Evolutionary conservation across 2,888 invertebrate genomes (phyloP), one percentile per base, ranked within the genome.

Genomic region (Papilio elwesi): DNA sequence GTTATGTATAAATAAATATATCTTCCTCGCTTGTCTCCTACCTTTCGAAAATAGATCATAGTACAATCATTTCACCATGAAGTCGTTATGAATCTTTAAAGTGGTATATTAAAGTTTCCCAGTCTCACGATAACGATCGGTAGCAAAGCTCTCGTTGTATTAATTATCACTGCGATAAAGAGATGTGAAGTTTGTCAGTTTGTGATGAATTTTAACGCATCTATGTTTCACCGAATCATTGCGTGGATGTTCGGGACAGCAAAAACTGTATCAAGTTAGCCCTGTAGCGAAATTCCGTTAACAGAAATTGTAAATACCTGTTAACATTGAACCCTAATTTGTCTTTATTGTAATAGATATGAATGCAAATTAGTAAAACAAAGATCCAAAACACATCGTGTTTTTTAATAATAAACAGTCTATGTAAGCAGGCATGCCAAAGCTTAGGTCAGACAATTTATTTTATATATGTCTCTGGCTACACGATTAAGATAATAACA

Each of bases 91-190:
- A 26, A 2, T 26, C 11, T 62, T 43, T 43, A 38, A 59, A 43
- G 38, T 1, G 5, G 5, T 49, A 49, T n/a, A 47, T 53, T 48
- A 52, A 13, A 13, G 63, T 75, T 83, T 85, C 84, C 77, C 83
- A 84, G 80, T 81, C 84, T 81, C 85, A 85, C 85, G 79, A 78
- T 76, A 80, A 78, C 77, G 70, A 71, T 64, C 79, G 73, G 82
- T 82, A 85, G 80, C 82, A 77, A 79, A 77, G 79, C 74, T 79
- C 77, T 76, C 75, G 75, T 70, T 68, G 83, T 77, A 83, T 87
- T 82, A 83, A 87, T 89, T 87, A 87, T 77, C 82, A 71, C 71
- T 74, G 68, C 76, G 73, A 80, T 84, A 84, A 84, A 84, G 82
- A 87, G 80, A 80, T 81, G 87, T 81, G 80, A 86, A 83, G 76